Percentiles rank a stretch among this genome's conserved stretches.
These are phyloP conservation scores for Lydus trimaculatus DNA, from an alignment of 2,888 invertebrate species.

Conservation along the genomic window DNA sequence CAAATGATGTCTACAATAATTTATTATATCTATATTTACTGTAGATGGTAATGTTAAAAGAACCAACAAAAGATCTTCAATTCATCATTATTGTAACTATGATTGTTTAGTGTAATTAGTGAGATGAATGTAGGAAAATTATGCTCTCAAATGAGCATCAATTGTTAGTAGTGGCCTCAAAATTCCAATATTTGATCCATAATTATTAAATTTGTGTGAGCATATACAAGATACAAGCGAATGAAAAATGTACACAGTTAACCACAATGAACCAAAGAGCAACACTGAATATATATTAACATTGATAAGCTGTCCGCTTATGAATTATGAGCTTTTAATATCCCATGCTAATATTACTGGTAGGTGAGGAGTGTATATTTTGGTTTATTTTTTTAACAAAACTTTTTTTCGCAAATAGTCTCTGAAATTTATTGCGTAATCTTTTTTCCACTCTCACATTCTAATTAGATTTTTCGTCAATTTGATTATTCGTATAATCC, in stretches of 20 bases:
- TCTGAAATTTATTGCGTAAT: not conserved
- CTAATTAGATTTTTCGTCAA: not conserved
- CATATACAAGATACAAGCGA: not conserved
- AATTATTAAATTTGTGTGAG: not conserved
- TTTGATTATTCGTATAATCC: not conserved
- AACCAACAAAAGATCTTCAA: not conserved
- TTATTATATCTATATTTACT: constrained; percentile 29
- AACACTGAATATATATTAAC: constrained; percentile 41
- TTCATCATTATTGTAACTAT: not conserved
- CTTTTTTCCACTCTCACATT: not conserved
- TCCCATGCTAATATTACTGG: constrained; percentile 47
- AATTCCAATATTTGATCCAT: not conserved
- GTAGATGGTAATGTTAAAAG: not conserved
- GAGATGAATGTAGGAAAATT: not conserved
- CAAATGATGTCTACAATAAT: constrained; percentile 36
- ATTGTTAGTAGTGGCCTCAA: not conserved
- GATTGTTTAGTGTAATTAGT: not conserved
- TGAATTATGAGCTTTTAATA: constrained; percentile 56
- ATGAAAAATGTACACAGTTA: constrained; percentile 44
- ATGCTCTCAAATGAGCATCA: not conserved
- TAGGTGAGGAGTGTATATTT: constrained; percentile 32
- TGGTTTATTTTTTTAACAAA: not conserved
- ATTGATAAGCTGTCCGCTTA: constrained; percentile 50
- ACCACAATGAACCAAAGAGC: constrained; percentile 39
- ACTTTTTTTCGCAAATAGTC: not conserved